Evolutionary conservation across 1,140 invertebrate genomes (phyloP).

Genomic region (Delia radicum): DNA sequence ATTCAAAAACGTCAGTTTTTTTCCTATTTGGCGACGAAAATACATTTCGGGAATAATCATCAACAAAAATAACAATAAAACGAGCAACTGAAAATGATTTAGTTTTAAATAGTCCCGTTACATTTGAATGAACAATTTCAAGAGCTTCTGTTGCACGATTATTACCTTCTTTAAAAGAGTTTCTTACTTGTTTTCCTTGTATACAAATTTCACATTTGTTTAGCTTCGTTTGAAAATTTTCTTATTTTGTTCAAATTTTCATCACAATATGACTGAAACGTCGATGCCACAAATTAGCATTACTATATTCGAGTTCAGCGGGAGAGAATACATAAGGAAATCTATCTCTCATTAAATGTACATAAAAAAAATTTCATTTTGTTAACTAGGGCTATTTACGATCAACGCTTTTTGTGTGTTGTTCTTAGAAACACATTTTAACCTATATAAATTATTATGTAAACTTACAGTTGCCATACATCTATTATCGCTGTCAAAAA

Average conservation of each 20-base stretch:
- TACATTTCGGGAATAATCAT: constrained; percentile 54
- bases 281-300: constrained; percentile 29
- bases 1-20: constrained; percentile 21
- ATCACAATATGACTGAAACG: constrained; percentile 31
- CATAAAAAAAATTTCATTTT: no score
- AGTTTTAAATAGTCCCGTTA: constrained; percentile 51
- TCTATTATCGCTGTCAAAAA: constrained; percentile 30
- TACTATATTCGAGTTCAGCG: no score
- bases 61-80: constrained; percentile 57
- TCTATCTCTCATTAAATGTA: no score
- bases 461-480: neutral
- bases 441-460: constrained; percentile 18
- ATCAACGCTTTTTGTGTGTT: constrained; percentile 39
- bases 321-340: no score
- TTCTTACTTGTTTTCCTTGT: constrained; percentile 38
- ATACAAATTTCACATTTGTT: constrained; percentile 37
- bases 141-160: constrained; percentile 38
- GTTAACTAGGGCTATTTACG: no score
- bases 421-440: neutral
- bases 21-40: constrained; percentile 31
- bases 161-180: constrained; percentile 24
- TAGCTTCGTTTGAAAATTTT: constrained; percentile 33
- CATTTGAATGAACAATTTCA: constrained; percentile 49
- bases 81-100: constrained; percentile 41
- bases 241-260: constrained; percentile 35